Percentiles rank a stretch among this genome's conserved stretches.
These are phyloP conservation scores for Pristis pectinata DNA, from an alignment of 2,797 vertebrate species.

Conservation along the genomic window DNA sequence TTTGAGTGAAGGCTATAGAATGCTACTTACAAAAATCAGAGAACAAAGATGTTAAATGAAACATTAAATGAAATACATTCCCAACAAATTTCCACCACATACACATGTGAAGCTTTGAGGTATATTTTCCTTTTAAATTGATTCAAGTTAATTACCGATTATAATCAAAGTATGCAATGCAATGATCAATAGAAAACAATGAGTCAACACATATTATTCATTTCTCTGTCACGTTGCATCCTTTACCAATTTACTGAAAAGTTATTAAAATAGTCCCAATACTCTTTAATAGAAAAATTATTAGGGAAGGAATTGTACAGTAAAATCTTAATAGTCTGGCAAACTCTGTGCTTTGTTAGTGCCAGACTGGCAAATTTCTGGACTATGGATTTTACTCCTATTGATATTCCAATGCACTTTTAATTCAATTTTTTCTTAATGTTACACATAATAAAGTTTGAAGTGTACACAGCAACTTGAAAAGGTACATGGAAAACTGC, in stretches of 20 bases:
- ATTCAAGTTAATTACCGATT: neutral
- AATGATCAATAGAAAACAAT: neutral
- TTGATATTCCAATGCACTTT: too few relatives aligned
- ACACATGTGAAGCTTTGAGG: neutral
- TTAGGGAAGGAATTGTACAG: neutral
- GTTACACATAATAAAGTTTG: too few relatives aligned
- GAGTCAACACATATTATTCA: neutral
- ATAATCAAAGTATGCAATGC: neutral
- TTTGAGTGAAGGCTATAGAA: neutral
- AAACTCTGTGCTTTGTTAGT: too few relatives aligned
- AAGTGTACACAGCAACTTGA: too few relatives aligned
- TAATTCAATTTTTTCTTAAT: too few relatives aligned
- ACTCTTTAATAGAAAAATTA: neutral
- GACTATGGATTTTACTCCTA: too few relatives aligned
- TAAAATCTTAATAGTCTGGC: too few relatives aligned
- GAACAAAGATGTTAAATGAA: neutral
- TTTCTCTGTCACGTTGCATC: too few relatives aligned
- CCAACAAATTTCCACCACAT: neutral
- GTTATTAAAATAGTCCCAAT: neutral
- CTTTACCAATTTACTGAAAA: neutral
- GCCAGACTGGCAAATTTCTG: too few relatives aligned
- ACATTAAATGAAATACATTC: neutral
- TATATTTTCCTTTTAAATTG: neutral
- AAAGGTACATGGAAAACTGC: too few relatives aligned
- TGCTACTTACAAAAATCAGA: neutral